phyloP scores from a whole-genome alignment of 2,888 invertebrate species.

The Acrobasis consociella region DNA sequence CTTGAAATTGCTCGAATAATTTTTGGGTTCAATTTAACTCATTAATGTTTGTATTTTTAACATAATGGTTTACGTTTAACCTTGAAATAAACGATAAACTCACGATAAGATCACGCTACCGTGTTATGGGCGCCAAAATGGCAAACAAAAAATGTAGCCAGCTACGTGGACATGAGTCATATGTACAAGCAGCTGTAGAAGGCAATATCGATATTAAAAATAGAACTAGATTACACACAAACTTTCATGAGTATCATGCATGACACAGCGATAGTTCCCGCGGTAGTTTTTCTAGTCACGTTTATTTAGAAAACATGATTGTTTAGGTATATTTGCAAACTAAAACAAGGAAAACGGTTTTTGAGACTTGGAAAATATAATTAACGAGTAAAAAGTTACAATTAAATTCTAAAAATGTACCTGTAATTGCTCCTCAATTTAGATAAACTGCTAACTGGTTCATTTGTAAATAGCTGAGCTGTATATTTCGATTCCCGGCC shows the following conservation, averaged over 20 bases:
- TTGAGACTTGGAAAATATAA: no score
- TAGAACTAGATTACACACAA: not conserved
- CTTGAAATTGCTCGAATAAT: not conserved
- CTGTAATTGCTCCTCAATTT: not conserved
- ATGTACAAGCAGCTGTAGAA: not conserved
- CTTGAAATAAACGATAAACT: slow-evolving; percentile 30
- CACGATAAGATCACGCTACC: slow-evolving; percentile 16
- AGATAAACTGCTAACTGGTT: not conserved
- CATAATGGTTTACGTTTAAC: slow-evolving; percentile 8
- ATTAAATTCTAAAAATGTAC: not conserved
- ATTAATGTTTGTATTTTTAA: not conserved
- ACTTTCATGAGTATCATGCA: not conserved
- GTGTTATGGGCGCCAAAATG: slow-evolving; percentile 11
- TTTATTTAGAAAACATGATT: no score
- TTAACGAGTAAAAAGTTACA: no score
- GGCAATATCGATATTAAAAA: slow-evolving; percentile 1
- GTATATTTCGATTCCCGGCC: not conserved
- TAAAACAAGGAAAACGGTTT: no score
- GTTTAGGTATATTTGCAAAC: no score
- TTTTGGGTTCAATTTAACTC: slow-evolving; percentile 8
- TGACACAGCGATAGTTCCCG: not conserved
- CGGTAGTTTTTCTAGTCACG: not conserved
- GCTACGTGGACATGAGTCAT: slow-evolving; percentile 9
- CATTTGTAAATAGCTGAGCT: not conserved
- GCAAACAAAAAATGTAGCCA: slow-evolving; percentile 9